Conservation (phyloP, 2,113 vertebrate species). For the Murina feae region DNA sequence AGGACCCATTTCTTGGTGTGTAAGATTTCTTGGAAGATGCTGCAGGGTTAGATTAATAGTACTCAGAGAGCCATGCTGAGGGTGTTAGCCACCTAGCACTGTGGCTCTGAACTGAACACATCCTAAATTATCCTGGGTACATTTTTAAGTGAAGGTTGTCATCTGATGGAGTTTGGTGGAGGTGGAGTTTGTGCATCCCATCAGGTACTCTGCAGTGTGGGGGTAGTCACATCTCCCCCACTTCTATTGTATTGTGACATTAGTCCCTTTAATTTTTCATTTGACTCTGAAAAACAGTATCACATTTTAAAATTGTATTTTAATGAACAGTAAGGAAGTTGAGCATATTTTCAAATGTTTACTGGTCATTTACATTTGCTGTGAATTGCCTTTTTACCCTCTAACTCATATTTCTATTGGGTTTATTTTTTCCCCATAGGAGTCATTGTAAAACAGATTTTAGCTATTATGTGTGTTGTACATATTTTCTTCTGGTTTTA, state of each 20-base stretch:
- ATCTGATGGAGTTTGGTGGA: not conserved
- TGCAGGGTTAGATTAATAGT: not conserved
- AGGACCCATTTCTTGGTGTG: not conserved
- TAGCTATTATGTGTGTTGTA: not conserved
- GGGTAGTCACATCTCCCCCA: not conserved
- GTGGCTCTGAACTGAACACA: not conserved
- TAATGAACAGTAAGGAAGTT: not conserved
- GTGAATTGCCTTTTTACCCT: not conserved
- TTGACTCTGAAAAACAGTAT: not conserved
- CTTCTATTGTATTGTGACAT: not conserved
- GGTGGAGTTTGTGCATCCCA: not conserved
- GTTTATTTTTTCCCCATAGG: not conserved
- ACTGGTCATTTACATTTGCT: not conserved
- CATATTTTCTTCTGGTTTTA: not conserved
- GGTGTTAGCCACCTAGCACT: not conserved
- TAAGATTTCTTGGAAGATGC: not conserved
- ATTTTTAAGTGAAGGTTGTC: not conserved
- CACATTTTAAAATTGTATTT: not conserved
- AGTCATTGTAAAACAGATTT: not conserved
- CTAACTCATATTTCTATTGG: not conserved
- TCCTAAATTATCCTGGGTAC: not conserved
- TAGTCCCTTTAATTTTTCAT: not conserved
- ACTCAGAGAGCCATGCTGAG: fast-evolving
- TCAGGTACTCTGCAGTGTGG: not conserved
- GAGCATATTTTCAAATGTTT: not conserved